phyloP scores from a whole-genome alignment of 1,140 invertebrate species.

The Ceratina japonica region DNA sequence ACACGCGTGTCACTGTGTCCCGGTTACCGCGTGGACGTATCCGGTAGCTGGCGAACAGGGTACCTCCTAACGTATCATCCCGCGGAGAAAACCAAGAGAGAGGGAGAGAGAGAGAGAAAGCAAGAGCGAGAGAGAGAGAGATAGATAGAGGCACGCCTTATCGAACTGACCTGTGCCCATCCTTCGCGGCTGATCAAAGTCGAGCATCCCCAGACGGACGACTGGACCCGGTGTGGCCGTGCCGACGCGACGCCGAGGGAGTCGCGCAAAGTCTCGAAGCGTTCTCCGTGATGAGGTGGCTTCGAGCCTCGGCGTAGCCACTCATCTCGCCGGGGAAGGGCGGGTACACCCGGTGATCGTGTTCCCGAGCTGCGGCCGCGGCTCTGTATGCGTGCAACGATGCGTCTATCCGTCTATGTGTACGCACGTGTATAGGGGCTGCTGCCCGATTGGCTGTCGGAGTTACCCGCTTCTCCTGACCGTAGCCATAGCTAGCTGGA shows the following conservation, averaged over 20 bases:
- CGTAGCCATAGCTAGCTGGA: constrained; percentile 60
- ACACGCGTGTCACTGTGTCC: constrained; percentile 40
- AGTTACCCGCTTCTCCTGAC: constrained; percentile 60
- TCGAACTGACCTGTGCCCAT: constrained; percentile 74
- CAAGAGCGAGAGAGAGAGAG: too few relatives aligned
- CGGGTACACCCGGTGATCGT: constrained; percentile 46
- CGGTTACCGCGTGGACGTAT: neutral
- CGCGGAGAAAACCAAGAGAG: constrained; percentile 30
- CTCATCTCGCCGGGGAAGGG: constrained; percentile 56
- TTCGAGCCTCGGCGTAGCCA: constrained; percentile 64
- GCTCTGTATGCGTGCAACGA: constrained; percentile 19
- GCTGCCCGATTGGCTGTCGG: constrained; percentile 62
- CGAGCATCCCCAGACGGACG: constrained; percentile 67
- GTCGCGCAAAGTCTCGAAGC: constrained; percentile 64
- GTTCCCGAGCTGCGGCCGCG: neutral
- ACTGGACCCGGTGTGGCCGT: constrained; percentile 49
- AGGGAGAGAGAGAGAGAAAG: constrained; percentile 21
- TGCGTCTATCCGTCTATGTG: constrained; percentile 23
- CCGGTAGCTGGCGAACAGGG: neutral
- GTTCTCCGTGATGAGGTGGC: constrained; percentile 66
- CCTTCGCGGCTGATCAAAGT: constrained; percentile 70
- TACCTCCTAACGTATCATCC: constrained; percentile 24
- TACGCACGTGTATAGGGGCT: constrained; percentile 52
- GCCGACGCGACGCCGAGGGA: constrained; percentile 58
- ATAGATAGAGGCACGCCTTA: constrained; percentile 38